Conservation (phyloP, 2,888 invertebrate species). For the Pandemis heparana region DNA sequence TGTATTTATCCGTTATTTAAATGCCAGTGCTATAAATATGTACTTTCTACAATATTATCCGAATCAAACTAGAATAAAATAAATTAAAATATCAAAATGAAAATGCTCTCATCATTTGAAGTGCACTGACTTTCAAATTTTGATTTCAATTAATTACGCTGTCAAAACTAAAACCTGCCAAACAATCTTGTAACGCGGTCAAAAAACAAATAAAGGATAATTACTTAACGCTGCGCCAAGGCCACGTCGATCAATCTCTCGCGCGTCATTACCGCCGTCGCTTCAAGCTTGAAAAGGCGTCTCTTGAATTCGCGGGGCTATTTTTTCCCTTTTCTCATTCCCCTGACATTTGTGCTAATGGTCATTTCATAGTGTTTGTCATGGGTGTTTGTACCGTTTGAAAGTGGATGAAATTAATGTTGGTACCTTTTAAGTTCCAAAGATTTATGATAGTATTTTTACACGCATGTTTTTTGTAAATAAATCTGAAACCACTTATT, state of each 20-base stretch:
- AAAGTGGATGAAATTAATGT: background rate
- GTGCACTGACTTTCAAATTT: background rate
- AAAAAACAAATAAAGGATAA: constrained; percentile 51
- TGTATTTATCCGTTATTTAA: too few relatives aligned
- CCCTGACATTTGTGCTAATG: constrained; percentile 49
- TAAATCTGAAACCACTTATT: background rate
- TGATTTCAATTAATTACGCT: background rate
- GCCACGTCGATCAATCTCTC: constrained; percentile 58
- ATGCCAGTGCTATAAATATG: too few relatives aligned
- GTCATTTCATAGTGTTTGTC: constrained; percentile 47
- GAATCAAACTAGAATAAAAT: background rate
- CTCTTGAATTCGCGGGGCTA: constrained; percentile 41
- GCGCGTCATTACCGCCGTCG: constrained; percentile 65
- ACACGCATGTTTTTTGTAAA: background rate
- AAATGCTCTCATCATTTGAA: background rate
- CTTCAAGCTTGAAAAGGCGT: constrained; percentile 60
- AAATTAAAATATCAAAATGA: too few relatives aligned
- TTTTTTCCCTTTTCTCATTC: constrained; percentile 48
- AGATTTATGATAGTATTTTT: background rate
- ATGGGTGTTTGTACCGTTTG: constrained; percentile 10
- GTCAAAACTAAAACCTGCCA: constrained; percentile 4
- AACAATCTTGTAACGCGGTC: constrained; percentile 43
- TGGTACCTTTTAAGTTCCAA: too few relatives aligned
- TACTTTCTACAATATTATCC: background rate
- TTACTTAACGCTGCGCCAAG: constrained; percentile 49